Percentiles rank a stretch among this genome's conserved stretches.
These are phyloP conservation scores for Lutra lutra DNA, from an alignment of 2,797 vertebrate species.

Conservation along the genomic window DNA sequence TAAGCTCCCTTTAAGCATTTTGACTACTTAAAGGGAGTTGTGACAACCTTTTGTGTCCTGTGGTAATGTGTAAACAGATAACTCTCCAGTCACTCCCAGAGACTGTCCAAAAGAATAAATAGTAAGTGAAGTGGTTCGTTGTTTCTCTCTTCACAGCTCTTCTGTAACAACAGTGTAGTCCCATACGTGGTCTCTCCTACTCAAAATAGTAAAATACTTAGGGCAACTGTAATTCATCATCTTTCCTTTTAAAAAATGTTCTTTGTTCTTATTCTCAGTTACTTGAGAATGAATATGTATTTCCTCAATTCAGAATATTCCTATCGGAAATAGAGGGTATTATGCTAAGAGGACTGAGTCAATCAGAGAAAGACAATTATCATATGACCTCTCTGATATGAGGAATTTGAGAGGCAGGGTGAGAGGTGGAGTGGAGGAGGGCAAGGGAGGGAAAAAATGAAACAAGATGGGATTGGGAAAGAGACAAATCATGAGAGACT, in stretches of 20 bases:
- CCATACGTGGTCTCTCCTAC: not conserved
- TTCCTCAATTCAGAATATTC: not conserved
- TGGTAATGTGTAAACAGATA: fast-evolving
- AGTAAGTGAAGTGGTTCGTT: not conserved
- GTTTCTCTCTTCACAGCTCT: fast-evolving
- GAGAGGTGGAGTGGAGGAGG: too few relatives aligned
- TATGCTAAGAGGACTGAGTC: too few relatives aligned
- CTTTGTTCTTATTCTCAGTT: not conserved
- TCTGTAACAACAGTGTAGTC: not conserved
- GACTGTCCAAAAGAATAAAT: not conserved
- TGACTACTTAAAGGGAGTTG: not conserved
- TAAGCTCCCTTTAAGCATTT: too few relatives aligned
- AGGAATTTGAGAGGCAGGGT: too few relatives aligned
- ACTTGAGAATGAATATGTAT: not conserved
- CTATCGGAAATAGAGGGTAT: too few relatives aligned
- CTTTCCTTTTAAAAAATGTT: not conserved
- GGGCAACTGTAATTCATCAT: not conserved
- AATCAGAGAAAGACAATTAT: too few relatives aligned
- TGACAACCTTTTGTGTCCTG: fast-evolving
- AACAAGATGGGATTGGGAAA: too few relatives aligned
- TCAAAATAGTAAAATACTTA: not conserved
- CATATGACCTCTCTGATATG: too few relatives aligned
- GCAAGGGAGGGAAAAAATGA: too few relatives aligned
- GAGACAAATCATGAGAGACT: too few relatives aligned
- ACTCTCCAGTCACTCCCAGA: fast-evolving